Evolutionary conservation across 2,888 invertebrate species (phyloP).

Genomic region (Oscheius sp.): DNA sequence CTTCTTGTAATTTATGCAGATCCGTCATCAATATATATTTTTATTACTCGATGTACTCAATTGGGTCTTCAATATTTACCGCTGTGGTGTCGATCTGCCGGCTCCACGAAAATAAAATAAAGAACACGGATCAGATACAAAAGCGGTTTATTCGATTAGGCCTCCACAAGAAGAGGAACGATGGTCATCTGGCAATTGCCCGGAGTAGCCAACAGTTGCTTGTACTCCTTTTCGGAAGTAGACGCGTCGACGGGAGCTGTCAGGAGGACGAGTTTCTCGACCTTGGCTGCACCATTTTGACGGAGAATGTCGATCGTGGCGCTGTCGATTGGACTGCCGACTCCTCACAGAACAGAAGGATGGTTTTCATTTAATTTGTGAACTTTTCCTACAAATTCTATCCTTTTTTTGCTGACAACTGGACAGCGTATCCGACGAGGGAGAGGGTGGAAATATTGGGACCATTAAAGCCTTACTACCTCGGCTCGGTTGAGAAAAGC

Average conservation of each 20-base stretch:
- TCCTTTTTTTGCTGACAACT: too few species aligned
- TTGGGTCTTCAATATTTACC: too few species aligned
- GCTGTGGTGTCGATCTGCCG: too few species aligned
- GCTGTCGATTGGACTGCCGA: slow-evolving; percentile 11
- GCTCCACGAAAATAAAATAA: not conserved
- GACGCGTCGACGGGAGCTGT: slow-evolving; percentile 8
- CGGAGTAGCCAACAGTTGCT: not conserved
- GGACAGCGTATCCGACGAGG: too few species aligned
- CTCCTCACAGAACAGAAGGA: too few species aligned
- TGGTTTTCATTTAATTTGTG: too few species aligned
- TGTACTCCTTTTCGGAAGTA: not conserved
- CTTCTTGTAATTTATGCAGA: slow-evolving; percentile 33
- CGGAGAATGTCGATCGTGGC: slow-evolving; percentile 32
- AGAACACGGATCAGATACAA: not conserved
- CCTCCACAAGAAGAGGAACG: slow-evolving; percentile 33
- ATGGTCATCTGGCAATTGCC: slow-evolving; percentile 27
- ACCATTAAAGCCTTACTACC: too few species aligned
- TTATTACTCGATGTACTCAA: too few species aligned
- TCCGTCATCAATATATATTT: slow-evolving; percentile 14
- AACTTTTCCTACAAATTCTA: too few species aligned
- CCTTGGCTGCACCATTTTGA: slow-evolving; percentile 33
- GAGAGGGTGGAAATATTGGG: too few species aligned
- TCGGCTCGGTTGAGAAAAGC: too few species aligned
- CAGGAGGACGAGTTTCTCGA: slow-evolving; percentile 33
- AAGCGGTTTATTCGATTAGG: slow-evolving; percentile 8